Evolutionary conservation across 2,797 vertebrate genomes (phyloP).

Genomic region (Gambelia wislizenii): DNA sequence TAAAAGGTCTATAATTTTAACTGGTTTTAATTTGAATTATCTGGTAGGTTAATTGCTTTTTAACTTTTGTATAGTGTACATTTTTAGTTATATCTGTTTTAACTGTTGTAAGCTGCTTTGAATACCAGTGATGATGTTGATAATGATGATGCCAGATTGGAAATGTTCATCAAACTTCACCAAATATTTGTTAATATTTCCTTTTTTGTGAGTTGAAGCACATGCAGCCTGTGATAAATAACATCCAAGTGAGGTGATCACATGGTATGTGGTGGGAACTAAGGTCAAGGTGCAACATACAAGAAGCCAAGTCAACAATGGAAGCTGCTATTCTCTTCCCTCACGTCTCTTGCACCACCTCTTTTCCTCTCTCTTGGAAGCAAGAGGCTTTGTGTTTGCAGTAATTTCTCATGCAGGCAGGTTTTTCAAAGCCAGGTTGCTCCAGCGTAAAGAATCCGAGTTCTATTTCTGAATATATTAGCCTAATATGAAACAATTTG

Average conservation of each 20-base stretch:
- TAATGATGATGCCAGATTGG: neutral
- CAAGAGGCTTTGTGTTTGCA: constrained; percentile 25
- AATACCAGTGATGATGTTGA: no score
- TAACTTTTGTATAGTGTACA: no score
- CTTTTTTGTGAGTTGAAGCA: neutral
- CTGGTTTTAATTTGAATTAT: no score
- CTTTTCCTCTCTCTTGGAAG: neutral
- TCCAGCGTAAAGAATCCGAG: constrained; percentile 36
- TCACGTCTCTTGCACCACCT: neutral
- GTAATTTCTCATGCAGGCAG: constrained; percentile 27
- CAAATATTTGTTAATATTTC: neutral
- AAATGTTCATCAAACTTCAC: neutral
- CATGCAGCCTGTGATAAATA: neutral
- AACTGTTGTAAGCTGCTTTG: no score
- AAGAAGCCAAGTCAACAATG: constrained; percentile 16
- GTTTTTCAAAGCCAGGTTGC: constrained; percentile 43
- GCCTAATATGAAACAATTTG: constrained; percentile 59
- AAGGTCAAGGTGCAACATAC: neutral
- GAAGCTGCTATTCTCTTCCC: neutral
- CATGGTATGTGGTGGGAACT: neutral
- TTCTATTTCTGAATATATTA: constrained; percentile 59
- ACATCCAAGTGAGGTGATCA: neutral
- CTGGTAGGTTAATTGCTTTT: no score
- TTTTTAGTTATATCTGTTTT: no score
- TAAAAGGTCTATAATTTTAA: no score